A percentile compares a stretch with the other conserved stretches of the same genome.
Evolutionary conservation across 2,113 vertebrate species (phyloP).

Genomic region (Epinephelus lanceolatus): DNA sequence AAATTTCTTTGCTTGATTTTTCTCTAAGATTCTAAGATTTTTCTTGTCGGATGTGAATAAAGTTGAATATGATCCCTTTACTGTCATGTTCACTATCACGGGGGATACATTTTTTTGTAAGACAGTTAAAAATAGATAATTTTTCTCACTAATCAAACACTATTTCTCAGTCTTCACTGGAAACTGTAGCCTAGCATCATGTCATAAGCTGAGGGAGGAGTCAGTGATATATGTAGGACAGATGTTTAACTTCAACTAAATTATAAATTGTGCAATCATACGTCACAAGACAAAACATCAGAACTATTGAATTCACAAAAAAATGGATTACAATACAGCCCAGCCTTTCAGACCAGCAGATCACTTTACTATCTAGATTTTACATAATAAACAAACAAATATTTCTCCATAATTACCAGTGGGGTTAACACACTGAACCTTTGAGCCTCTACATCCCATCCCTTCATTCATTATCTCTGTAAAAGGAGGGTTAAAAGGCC

Average conservation of each 20-base stretch:
- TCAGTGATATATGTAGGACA: slow-evolving; percentile 7
- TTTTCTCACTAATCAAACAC: neutral
- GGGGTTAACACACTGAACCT: slow-evolving; percentile 21
- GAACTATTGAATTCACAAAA: neutral
- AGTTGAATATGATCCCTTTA: neutral
- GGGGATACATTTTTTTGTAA: neutral
- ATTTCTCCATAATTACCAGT: slow-evolving; percentile 23
- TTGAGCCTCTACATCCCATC: slow-evolving; percentile 33
- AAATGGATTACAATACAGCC: neutral
- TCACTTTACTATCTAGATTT: neutral
- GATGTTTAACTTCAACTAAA: neutral
- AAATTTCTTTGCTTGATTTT: too few species aligned
- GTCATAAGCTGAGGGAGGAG: neutral
- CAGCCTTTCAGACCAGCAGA: neutral
- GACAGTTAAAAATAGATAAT: neutral
- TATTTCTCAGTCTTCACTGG: slow-evolving; percentile 1
- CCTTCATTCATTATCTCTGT: slow-evolving; percentile 50
- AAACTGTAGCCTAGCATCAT: neutral
- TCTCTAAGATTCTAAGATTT: too few species aligned
- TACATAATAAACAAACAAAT: slow-evolving; percentile 12
- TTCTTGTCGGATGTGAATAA: neutral
- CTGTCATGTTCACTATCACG: neutral
- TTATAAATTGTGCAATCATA: slow-evolving; percentile 2
- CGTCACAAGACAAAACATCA: neutral
- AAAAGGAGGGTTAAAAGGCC: slow-evolving; percentile 73